Base-by-base conservation (phyloP, 2,113 vertebrate genomes). In the Cyprinus carpio region DNA sequence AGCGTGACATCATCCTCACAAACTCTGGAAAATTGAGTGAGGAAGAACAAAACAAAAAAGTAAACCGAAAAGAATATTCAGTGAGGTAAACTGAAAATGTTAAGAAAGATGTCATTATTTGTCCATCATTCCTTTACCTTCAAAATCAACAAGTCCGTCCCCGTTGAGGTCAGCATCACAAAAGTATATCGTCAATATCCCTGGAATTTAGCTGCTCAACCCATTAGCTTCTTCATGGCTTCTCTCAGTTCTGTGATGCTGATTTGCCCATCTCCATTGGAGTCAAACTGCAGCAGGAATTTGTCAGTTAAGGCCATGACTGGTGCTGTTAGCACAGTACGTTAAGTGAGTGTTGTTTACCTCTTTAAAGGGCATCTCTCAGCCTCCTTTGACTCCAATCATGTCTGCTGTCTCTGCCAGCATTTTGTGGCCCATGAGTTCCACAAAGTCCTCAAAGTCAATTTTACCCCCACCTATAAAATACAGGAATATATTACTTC, bases 371-470 rank as follows among this genome's bases (percentile, higher is more conserved):
- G 54, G 98, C 97, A 4, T 95, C 92, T 37, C 92, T 91, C 20
- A 95, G 90, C 97, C n/a, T n/a, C 11, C 40, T 2, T 43, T 43
- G 40, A 43, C 40, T 11, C 40, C 40, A 11, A 43, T 43, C 40
- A 43, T 43, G 40, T 43, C 40, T 43, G 40, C 9, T 43, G 40
- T 43, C 10, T 43, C 40, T 43, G 40, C 9, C 87, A 99, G 91
- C 95, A 99, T 93, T 93, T 98, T 99, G 51, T 97, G 98, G 46
- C 96, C 97, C 97, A 99, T 98, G 87, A 99, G 94, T 95, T 94
- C 93, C 82, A 95, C 93, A 88, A 95, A 95, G 85, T 95, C 94
- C 74, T 95, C 94, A 85, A 99, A 98, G 91, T 98, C 97, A 81
- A 99, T 91, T 91, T 98, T 98, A 43, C 97, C 96, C 4, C 97